Evolutionary conservation across 2,888 invertebrate genomes (phyloP).

Genomic region (Nomada flava): DNA sequence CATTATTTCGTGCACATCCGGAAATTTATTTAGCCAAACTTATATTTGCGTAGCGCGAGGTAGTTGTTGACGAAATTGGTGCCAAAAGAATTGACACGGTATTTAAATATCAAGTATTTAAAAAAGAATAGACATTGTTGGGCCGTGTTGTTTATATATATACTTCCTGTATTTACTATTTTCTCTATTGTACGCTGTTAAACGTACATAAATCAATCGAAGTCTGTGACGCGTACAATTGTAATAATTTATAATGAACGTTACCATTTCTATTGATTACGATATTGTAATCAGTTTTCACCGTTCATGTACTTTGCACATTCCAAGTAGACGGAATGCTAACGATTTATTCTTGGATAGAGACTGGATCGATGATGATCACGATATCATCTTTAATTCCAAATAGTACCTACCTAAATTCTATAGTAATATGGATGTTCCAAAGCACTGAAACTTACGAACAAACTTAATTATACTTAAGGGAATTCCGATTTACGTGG

Average conservation of each 20-base stretch:
- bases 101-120: conserved; percentile 1
- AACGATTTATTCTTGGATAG: conserved; percentile 29
- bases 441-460: conserved; percentile 30
- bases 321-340: conserved; percentile 23
- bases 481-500: conserved; percentile 33
- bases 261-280: conserved; percentile 50
- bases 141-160: conserved; percentile 24
- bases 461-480: conserved; percentile 30
- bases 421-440: conserved; percentile 26
- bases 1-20: conserved; percentile 33
- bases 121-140: conserved; percentile 26
- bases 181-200: conserved; percentile 27
- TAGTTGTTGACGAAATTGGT: conserved; percentile 35
- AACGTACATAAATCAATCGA: conserved; percentile 30
- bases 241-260: conserved; percentile 40
- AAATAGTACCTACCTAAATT: conserved; percentile 35
- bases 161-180: conserved; percentile 25
- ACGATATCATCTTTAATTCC: conserved; percentile 19
- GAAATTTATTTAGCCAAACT: conserved; percentile 15
- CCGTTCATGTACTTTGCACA: conserved; percentile 35
- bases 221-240: conserved; percentile 26
- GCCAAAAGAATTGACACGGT: conserved; percentile 50
- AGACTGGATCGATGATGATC: conserved; percentile 37
- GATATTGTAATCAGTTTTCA: conserved; percentile 13
- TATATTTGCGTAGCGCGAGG: conserved; percentile 20